A percentile compares a stretch with the other conserved stretches of the same genome.
Evolutionary conservation across 2,113 vertebrate species (phyloP).

Genomic region (Dasypus novemcinctus): DNA sequence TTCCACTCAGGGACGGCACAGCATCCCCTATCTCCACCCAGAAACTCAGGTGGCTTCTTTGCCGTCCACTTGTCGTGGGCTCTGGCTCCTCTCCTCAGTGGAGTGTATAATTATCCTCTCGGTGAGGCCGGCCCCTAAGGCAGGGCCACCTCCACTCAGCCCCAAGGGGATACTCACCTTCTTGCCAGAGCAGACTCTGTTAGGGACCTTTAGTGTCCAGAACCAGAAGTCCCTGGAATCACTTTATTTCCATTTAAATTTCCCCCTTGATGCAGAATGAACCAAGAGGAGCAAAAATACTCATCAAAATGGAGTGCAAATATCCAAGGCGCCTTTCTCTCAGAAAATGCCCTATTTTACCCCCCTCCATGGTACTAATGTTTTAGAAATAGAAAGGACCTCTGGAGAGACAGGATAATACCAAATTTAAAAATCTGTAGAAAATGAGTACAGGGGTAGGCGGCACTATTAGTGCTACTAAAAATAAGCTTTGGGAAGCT

Average conservation of each 20-base stretch:
- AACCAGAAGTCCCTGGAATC: conserved; percentile 24
- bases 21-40: background rate
- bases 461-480: conserved; percentile 33
- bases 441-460: conserved; percentile 71
- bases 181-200: too few species aligned
- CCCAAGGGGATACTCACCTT: background rate
- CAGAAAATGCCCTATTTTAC: conserved; percentile 58
- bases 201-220: background rate
- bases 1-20: background rate
- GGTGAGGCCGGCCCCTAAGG: background rate
- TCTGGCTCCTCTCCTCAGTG: background rate
- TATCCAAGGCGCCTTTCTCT: conserved; percentile 28
- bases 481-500: conserved; percentile 71
- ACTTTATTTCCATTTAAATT: conserved; percentile 23
- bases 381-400: conserved; percentile 66
- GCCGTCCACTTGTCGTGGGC: background rate
- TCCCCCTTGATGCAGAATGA: conserved; percentile 31
- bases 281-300: conserved; percentile 38
- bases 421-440: conserved; percentile 64
- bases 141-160: background rate
- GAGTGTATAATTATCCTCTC: background rate
- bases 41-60: background rate
- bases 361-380: conserved; percentile 45
- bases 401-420: conserved; percentile 61
- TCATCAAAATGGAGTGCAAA: conserved; percentile 57